phyloP scores from a whole-genome alignment of 2,888 invertebrate species.

The Thera britannica region DNA sequence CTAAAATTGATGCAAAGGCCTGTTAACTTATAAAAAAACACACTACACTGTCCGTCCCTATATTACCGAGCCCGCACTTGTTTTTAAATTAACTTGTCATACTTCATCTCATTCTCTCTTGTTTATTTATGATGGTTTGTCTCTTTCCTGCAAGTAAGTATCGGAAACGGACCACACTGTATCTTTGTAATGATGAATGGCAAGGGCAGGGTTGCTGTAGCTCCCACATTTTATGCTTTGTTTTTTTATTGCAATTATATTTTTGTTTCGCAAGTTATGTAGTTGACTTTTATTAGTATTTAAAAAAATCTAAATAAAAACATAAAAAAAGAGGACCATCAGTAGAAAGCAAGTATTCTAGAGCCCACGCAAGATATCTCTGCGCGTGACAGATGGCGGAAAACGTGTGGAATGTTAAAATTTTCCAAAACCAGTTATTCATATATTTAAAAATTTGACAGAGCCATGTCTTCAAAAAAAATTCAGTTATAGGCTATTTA shows the following conservation, averaged over 20 bases:
- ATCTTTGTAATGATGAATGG: conserved; percentile 74
- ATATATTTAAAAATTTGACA: too few species aligned
- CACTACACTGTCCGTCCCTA: conserved; percentile 52
- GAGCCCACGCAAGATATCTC: too few species aligned
- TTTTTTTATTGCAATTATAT: background rate
- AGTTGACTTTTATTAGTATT: too few species aligned
- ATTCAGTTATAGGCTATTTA: too few species aligned
- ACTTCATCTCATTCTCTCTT: conserved; percentile 45
- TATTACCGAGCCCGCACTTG: conserved; percentile 48
- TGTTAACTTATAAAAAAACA: conserved; percentile 6
- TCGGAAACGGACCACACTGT: conserved; percentile 69
- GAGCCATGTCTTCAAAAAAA: too few species aligned
- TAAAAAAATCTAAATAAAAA: too few species aligned
- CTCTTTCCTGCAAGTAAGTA: conserved; percentile 52
- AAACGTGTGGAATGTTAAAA: too few species aligned
- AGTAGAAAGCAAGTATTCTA: too few species aligned
- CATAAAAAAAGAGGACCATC: too few species aligned
- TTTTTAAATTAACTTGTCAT: conserved; percentile 79
- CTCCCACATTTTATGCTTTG: conserved; percentile 5
- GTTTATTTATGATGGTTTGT: conserved; percentile 35
- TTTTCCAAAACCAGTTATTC: too few species aligned
- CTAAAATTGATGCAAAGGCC: too few species aligned
- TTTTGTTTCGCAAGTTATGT: background rate
- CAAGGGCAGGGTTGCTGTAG: conserved; percentile 54
- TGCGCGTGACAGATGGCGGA: too few species aligned